phyloP scores from a whole-genome alignment of 1,140 invertebrate genomes.

The Mactra quadrangularis region DNA sequence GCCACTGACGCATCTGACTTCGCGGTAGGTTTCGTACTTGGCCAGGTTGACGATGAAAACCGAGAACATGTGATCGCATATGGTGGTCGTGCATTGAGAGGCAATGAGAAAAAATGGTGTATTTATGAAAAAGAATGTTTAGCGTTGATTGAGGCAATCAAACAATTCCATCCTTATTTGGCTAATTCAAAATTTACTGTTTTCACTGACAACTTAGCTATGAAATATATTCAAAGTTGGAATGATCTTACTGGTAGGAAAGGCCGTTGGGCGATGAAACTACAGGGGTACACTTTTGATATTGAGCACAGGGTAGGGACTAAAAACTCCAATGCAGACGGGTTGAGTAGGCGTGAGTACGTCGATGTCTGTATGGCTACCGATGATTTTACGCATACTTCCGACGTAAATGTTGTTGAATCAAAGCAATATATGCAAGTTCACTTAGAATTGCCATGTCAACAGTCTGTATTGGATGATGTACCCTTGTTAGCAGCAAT shows the following conservation, averaged over 20 bases:
- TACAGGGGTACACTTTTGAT: conserved; percentile 55
- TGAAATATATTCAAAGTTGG: conserved; percentile 53
- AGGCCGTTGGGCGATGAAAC: conserved; percentile 47
- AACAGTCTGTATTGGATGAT: too few relatives aligned
- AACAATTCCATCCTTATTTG: conserved; percentile 53
- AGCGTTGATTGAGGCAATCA: conserved; percentile 50
- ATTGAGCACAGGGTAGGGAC: conserved; percentile 43
- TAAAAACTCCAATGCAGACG: conserved; percentile 54
- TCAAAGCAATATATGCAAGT: neutral
- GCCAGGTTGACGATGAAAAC: conserved; percentile 47
- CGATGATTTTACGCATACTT: neutral
- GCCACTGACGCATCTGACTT: conserved; percentile 62
- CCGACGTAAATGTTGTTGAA: neutral
- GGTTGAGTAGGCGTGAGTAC: conserved; percentile 49
- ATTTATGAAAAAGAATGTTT: conserved; percentile 62
- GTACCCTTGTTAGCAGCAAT: too few relatives aligned
- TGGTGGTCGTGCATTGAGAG: conserved; percentile 54
- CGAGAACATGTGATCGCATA: conserved; percentile 43
- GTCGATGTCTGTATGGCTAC: neutral
- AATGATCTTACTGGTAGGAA: conserved; percentile 57
- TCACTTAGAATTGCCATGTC: too few relatives aligned
- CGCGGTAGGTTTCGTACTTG: conserved; percentile 49
- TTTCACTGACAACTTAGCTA: conserved; percentile 52
- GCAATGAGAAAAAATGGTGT: conserved; percentile 42
- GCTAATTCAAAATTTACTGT: conserved; percentile 32